Percentiles rank a stretch among this genome's conserved stretches.
Conservation (phyloP, 2,888 invertebrate species). For the Aelia acuminata region DNA sequence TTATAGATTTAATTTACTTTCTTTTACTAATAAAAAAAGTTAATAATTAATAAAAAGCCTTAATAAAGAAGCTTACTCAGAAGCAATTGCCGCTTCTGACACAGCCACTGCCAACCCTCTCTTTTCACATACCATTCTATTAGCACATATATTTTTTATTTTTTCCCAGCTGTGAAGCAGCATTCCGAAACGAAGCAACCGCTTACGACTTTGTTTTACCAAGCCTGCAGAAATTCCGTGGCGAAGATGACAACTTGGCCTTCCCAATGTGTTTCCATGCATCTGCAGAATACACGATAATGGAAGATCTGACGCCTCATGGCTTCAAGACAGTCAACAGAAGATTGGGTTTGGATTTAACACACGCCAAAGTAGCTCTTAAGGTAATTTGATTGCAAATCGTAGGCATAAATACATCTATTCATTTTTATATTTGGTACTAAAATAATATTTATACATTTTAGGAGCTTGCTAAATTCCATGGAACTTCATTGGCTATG, state of each 20-base stretch:
- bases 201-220: neutral
- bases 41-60: no score
- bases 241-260: neutral
- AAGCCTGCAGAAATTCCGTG: neutral
- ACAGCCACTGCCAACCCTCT: no score
- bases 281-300: neutral
- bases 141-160: neutral
- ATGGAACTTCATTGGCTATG: slow-evolving; percentile 29
- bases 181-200: slow-evolving; percentile 23
- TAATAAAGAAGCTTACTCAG: no score
- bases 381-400: neutral
- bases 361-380: neutral
- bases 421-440: neutral
- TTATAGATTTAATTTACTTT: no score
- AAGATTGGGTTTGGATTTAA: neutral
- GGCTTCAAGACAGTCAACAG: neutral
- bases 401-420: neutral
- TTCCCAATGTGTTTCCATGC: slow-evolving; percentile 8
- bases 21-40: no score
- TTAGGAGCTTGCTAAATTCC: neutral
- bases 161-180: neutral
- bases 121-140: no score
- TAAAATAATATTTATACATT: neutral
- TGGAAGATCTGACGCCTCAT: neutral
- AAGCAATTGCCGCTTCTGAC: no score